Evolutionary conservation across 2,888 invertebrate species (phyloP).

Genomic region (Agonopterix heracliana): DNA sequence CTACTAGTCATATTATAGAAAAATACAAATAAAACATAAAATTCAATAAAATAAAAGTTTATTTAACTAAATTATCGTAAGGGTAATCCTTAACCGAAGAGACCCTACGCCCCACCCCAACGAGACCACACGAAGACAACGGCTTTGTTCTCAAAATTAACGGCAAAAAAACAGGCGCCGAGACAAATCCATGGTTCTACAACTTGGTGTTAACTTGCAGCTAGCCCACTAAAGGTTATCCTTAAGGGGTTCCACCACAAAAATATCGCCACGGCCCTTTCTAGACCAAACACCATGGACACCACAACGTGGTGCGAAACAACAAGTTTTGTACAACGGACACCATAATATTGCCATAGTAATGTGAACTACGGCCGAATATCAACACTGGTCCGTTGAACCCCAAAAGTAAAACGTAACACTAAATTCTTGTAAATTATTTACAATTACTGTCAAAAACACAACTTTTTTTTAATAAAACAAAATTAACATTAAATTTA

Average conservation of each 20-base stretch:
- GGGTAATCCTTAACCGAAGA: conserved; percentile 3
- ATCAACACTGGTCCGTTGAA: not conserved
- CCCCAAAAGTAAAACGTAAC: not conserved
- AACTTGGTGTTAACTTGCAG: conserved; percentile 15
- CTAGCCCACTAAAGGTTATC: conserved; percentile 43
- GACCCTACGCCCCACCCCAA: conserved; percentile 14
- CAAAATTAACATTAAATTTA: too few species aligned
- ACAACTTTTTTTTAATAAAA: not conserved
- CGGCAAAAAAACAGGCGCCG: conserved; percentile 1
- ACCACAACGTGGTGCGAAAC: not conserved
- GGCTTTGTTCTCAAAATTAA: conserved; percentile 1
- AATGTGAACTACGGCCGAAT: conserved; percentile 1
- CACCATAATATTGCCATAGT: not conserved
- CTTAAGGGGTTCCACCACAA: conserved; percentile 46
- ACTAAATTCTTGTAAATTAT: not conserved
- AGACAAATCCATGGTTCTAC: not conserved
- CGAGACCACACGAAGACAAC: conserved; percentile 6
- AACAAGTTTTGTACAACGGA: not conserved
- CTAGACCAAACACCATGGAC: not conserved
- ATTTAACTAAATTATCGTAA: conserved; percentile 2
- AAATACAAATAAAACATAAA: not conserved
- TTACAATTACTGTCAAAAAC: not conserved
- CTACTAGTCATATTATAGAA: too few species aligned
- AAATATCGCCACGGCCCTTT: conserved; percentile 9
- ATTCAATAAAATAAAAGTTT: conserved; percentile 3